phyloP scores from a whole-genome alignment of 2,113 vertebrate genomes.

The Hemibagrus wyckioides region DNA sequence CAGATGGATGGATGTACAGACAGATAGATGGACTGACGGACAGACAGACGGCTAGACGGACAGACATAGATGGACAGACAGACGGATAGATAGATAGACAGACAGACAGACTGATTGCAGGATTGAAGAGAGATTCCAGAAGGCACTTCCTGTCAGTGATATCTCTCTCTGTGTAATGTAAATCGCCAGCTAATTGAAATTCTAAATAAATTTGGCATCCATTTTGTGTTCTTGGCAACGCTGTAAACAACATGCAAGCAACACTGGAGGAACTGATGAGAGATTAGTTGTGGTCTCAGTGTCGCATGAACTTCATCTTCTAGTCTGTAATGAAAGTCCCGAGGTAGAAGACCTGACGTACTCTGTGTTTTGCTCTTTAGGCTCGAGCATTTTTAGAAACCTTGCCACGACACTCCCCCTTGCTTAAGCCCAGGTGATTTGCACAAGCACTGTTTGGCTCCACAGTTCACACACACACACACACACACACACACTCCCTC shows the following conservation, averaged over 20 bases:
- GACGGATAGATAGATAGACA: neutral
- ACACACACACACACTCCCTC: neutral
- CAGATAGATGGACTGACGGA: too few species aligned
- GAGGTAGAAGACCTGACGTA: neutral
- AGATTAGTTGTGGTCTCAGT: neutral
- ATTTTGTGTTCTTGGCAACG: neutral
- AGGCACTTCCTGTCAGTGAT: neutral
- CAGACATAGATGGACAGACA: too few species aligned
- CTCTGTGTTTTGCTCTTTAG: neutral
- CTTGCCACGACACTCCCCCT: neutral
- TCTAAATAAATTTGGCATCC: neutral
- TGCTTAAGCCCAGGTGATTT: conserved; percentile 11
- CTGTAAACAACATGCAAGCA: neutral
- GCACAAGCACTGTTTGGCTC: conserved; percentile 21
- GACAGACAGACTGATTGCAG: too few species aligned
- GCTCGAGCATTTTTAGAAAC: neutral
- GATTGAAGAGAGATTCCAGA: neutral
- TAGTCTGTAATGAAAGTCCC: neutral
- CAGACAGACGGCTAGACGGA: too few species aligned
- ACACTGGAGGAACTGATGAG: neutral
- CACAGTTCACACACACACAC: conserved; percentile 15
- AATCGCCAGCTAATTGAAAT: neutral
- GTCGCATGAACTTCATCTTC: neutral
- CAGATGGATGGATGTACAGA: too few species aligned
- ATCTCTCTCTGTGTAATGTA: neutral